phyloP scores from a whole-genome alignment of 2,113 vertebrate genomes.

The Alethe castanea region DNA sequence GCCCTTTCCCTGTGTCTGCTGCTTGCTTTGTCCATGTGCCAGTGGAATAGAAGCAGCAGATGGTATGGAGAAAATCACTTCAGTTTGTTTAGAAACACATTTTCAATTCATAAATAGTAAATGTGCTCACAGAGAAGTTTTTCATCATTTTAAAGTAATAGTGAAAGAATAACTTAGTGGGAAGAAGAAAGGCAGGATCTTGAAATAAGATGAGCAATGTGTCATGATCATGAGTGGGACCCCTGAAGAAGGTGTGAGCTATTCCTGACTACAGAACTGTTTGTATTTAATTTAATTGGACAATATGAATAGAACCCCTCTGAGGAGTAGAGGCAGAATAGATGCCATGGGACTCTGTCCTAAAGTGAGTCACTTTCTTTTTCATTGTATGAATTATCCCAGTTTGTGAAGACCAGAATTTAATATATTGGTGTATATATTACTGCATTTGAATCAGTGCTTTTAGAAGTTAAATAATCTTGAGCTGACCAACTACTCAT shows the following conservation, averaged over 20 bases:
- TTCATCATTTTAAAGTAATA: background rate
- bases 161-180: background rate
- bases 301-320: background rate
- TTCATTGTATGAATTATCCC: background rate
- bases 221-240: background rate
- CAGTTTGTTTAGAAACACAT: constrained; percentile 52
- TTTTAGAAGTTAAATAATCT: background rate
- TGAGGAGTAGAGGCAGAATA: background rate
- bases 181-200: background rate
- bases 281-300: background rate
- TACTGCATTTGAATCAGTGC: background rate
- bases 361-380: background rate
- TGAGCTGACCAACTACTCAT: background rate
- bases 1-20: background rate
- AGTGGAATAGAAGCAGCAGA: background rate
- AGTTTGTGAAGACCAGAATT: background rate
- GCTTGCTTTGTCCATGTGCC: constrained; percentile 2
- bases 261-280: background rate
- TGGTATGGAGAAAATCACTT: background rate
- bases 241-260: background rate
- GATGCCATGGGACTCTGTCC: background rate
- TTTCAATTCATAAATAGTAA: constrained; percentile 20
- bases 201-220: background rate
- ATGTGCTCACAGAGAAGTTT: background rate
- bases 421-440: background rate